phyloP scores from a whole-genome alignment of 2,113 vertebrate genomes.

The Picathartes gymnocephalus region DNA sequence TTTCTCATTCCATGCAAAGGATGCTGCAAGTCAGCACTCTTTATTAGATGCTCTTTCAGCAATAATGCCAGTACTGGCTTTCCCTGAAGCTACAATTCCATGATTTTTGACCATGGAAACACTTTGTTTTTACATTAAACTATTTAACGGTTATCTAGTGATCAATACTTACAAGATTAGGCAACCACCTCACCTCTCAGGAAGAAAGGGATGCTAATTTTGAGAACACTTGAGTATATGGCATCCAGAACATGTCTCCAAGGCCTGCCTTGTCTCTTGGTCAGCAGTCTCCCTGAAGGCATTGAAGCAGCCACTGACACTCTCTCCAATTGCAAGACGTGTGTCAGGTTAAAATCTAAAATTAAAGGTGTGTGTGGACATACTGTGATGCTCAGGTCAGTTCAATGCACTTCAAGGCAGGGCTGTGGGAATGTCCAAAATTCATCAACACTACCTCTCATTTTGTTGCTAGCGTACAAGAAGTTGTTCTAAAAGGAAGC shows the following conservation, averaged over 20 bases:
- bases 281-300: neutral
- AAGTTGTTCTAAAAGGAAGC: neutral
- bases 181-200: neutral
- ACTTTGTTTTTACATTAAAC: neutral
- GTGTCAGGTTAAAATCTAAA: neutral
- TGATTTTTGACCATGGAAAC: neutral
- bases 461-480: neutral
- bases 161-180: neutral
- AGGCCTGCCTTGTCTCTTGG: neutral
- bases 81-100: neutral
- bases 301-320: neutral
- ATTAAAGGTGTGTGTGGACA: neutral
- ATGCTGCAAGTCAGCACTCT: constrained; percentile 6
- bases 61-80: neutral
- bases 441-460: rapidly evolving
- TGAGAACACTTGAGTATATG: neutral
- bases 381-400: neutral
- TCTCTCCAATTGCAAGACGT: rapidly evolving
- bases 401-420: neutral
- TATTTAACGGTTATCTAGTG: neutral
- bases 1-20: neutral
- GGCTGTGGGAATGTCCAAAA: neutral
- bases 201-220: neutral
- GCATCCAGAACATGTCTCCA: neutral
- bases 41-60: neutral